Percentiles rank a stretch among this genome's conserved stretches.
phyloP scores from a whole-genome alignment of 1,140 invertebrate species.

The Lycorma delicatula region DNA sequence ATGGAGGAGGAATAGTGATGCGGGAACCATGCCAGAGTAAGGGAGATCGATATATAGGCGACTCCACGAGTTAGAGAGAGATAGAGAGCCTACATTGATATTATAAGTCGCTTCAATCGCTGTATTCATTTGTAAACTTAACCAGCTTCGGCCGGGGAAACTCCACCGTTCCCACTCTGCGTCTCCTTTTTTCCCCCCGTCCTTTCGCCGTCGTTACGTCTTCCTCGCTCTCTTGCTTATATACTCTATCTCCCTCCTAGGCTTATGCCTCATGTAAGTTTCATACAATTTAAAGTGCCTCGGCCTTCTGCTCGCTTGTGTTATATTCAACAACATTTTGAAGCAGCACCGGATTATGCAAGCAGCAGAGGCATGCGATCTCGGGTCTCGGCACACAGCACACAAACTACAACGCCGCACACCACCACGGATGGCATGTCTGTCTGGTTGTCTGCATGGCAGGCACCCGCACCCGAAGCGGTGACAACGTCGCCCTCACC shows the following conservation, averaged over 20 bases:
- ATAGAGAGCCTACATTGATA: slow-evolving; percentile 52
- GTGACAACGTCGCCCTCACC: no score
- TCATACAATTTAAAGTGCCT: slow-evolving; percentile 37
- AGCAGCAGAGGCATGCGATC: slow-evolving; percentile 15
- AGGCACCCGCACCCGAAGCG: no score
- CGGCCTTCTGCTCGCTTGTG: slow-evolving; percentile 20
- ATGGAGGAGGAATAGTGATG: slow-evolving; percentile 42
- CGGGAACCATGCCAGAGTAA: slow-evolving; percentile 34
- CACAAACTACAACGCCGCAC: no score
- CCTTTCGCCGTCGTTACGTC: slow-evolving; percentile 3
- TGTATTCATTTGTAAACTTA: slow-evolving; percentile 65
- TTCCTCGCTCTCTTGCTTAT: slow-evolving; percentile 14
- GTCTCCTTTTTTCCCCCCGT: slow-evolving; percentile 40
- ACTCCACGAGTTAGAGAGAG: slow-evolving; percentile 38
- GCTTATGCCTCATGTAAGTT: slow-evolving; percentile 36
- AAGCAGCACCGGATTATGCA: slow-evolving; percentile 26
- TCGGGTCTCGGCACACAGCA: not conserved
- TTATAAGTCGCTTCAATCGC: slow-evolving; percentile 65
- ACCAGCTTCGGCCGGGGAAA: slow-evolving; percentile 41
- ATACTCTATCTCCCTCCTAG: slow-evolving; percentile 18
- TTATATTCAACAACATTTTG: slow-evolving; percentile 28
- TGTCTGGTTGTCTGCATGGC: no score
- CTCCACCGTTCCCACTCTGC: slow-evolving; percentile 20
- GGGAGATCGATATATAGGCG: slow-evolving; percentile 26
- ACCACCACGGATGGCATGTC: no score